Evolutionary conservation across 1,140 invertebrate genomes (phyloP).

Genomic region (Camponotus pennsylvanicus): DNA sequence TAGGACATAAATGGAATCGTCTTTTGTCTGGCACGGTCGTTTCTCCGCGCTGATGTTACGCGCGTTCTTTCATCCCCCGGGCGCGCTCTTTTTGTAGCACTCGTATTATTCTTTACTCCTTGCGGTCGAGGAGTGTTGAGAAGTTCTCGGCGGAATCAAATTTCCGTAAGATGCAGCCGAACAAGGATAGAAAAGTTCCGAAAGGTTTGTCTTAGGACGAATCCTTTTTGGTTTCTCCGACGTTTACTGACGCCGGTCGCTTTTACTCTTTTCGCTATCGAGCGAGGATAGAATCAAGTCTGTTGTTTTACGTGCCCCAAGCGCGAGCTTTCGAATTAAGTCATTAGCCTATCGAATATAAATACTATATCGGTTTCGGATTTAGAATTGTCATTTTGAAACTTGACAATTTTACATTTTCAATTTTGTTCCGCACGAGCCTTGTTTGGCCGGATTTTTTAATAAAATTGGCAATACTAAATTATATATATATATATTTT

Average conservation of each 20-base stretch:
- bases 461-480: no score
- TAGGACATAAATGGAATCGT: slow-evolving; percentile 46
- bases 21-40: slow-evolving; percentile 44
- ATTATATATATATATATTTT: no score
- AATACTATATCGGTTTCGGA: slow-evolving; percentile 5
- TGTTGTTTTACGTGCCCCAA: slow-evolving; percentile 25
- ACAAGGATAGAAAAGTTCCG: slow-evolving; percentile 67
- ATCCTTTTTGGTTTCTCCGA: slow-evolving; percentile 64
- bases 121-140: slow-evolving; percentile 43
- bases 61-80: slow-evolving; percentile 29
- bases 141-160: slow-evolving; percentile 68
- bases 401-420: slow-evolving; percentile 12
- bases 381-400: background rate
- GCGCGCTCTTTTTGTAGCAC: slow-evolving; percentile 55
- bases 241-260: slow-evolving; percentile 52
- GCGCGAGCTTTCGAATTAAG: background rate
- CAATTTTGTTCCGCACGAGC: background rate
- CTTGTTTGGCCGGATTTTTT: background rate
- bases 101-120: slow-evolving; percentile 64
- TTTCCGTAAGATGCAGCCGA: slow-evolving; percentile 68
- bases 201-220: slow-evolving; percentile 71
- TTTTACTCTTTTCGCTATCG: background rate
- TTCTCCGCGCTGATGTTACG: slow-evolving; percentile 16
- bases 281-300: slow-evolving; percentile 35
- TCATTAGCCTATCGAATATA: slow-evolving; percentile 9